Conservation (phyloP, 2,797 vertebrate genomes). For the Selene dorsalis region DNA sequence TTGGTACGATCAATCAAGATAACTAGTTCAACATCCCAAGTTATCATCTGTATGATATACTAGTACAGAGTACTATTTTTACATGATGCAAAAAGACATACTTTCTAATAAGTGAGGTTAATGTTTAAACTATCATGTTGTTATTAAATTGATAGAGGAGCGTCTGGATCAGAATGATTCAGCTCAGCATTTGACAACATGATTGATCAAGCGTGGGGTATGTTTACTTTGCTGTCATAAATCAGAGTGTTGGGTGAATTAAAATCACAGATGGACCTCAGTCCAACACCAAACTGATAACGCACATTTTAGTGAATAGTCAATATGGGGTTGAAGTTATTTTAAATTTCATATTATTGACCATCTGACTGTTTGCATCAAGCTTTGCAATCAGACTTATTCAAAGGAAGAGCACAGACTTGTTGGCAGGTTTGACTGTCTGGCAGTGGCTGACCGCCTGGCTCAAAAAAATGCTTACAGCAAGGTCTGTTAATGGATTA, state of each 20-base stretch:
- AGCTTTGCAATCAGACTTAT: not conserved
- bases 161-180: not conserved
- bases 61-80: too few species aligned
- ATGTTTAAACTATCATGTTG: not conserved
- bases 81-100: too few species aligned
- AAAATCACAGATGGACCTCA: not conserved
- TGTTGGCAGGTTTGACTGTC: not conserved
- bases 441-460: too few species aligned
- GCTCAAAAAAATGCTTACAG: too few species aligned
- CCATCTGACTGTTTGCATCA: not conserved
- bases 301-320: too few species aligned
- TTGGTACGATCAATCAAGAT: too few species aligned
- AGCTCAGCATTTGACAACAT: not conserved
- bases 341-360: not conserved
- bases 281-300: not conserved
- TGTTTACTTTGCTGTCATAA: not conserved
- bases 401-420: not conserved
- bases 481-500: not conserved
- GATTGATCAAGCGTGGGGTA: not conserved
- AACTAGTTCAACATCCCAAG: too few species aligned
- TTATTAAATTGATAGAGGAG: not conserved
- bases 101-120: too few species aligned
- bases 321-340: not conserved
- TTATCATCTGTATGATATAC: too few species aligned
- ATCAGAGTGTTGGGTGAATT: not conserved